Evolutionary conservation across 2,113 vertebrate species (phyloP).

Genomic region (Mystacornis crossleyi): DNA sequence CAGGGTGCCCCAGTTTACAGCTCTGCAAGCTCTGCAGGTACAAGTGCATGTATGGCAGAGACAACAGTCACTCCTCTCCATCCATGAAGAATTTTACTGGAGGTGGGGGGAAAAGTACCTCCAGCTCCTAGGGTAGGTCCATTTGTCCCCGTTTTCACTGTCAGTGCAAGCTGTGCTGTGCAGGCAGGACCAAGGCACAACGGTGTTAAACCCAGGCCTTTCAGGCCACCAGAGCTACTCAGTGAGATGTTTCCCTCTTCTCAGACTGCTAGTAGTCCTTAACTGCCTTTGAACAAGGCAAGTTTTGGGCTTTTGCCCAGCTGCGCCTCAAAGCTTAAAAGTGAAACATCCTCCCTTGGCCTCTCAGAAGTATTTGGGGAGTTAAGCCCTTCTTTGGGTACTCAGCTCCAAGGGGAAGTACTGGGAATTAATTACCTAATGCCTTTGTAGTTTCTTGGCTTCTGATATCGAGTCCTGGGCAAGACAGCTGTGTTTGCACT

Average conservation of each 20-base stretch:
- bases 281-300: not conserved
- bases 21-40: not conserved
- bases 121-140: not conserved
- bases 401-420: not conserved
- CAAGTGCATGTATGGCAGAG: not conserved
- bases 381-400: not conserved
- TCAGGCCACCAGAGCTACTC: not conserved
- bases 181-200: not conserved
- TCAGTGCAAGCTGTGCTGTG: accelerated
- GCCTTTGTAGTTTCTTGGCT: not conserved
- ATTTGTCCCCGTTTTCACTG: not conserved
- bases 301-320: not conserved
- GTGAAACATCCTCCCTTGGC: not conserved
- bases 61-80: not conserved
- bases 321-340: not conserved
- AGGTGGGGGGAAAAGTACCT: accelerated
- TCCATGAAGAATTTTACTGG: not conserved
- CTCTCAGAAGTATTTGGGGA: not conserved
- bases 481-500: slow-evolving; percentile 19
- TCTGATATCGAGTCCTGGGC: not conserved
- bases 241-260: not conserved
- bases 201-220: not conserved
- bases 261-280: not conserved
- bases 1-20: not conserved
- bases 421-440: not conserved